Base-by-base conservation (phyloP, 1,140 invertebrate genomes). In the Eufriesea mexicana region DNA sequence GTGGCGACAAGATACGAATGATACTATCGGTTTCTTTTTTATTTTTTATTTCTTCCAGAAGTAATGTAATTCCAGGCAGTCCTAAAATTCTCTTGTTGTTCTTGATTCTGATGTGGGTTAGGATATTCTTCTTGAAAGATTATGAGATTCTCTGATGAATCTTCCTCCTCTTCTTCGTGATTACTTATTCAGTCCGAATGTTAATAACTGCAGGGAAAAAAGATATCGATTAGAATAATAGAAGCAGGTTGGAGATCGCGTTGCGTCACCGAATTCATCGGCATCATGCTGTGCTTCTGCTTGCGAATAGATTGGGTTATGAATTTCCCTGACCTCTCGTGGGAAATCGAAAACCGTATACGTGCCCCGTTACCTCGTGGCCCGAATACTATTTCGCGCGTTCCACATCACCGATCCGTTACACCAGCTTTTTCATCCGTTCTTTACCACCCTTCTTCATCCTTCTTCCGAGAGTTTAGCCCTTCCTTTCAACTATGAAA, bases 281-380 rank as follows among this genome's bases (percentile, higher is more conserved):
- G 23, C 35, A 59, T 42, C 76, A 28, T 35, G 28, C 20, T 73
- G 5, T 23, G 45, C 35, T 20, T 54, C 9, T 68, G 23, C 74
- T 61, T 18, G 5, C 54, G 57, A 66, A 75, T 78, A 78, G 62
- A 87, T 79, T 20, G 70, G 74, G 70, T 86, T 87, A 84, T 87
- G 79, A 87, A 84, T 87, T 86, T 25, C 64, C 49, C 59, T 79
- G 71, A 28, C 23, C 77, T 76, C 80, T 47, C 80, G 45, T 79
- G 84, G 76, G 80, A 87, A 86, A 84, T 84, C 71, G 71, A 83
- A 42, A 57, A 49, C n/a, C 57, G 25, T 83, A 64, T 73, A 74
- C 47, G 10, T 18, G 49, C 25, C 16, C 23, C 9, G 72, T 81
- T 47, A 72, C 42, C 81, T 72, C 59, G 57, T 64, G 61, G 25